phyloP scores from a whole-genome alignment of 2,888 invertebrate species.

The Philopedon plagiatum region DNA sequence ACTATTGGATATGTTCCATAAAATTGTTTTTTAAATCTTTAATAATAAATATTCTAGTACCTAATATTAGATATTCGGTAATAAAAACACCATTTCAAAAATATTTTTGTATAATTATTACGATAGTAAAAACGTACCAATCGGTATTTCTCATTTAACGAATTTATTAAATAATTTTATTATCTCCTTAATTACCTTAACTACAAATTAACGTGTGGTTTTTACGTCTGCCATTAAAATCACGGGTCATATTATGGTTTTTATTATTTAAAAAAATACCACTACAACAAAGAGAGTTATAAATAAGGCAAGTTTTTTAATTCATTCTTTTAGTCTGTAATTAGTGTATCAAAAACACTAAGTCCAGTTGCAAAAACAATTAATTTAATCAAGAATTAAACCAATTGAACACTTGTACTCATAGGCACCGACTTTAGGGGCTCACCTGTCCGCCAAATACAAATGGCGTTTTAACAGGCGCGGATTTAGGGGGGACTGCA shows the following conservation, averaged over 20 bases:
- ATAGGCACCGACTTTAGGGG: too few relatives aligned
- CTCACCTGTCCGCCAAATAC: too few relatives aligned
- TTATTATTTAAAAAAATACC: too few relatives aligned
- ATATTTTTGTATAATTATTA: slow-evolving; percentile 7
- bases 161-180: slow-evolving; percentile 2
- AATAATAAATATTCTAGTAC: slow-evolving; percentile 11
- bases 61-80: slow-evolving; percentile 18
- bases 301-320: too few relatives aligned
- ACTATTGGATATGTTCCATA: slow-evolving; percentile 19
- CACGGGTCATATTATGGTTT: not conserved
- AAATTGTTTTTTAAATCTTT: slow-evolving; percentile 11
- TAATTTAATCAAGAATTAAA: too few relatives aligned
- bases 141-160: not conserved
- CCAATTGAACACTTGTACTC: too few relatives aligned
- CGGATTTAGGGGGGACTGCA: too few relatives aligned
- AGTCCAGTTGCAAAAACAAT: too few relatives aligned
- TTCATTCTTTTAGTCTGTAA: too few relatives aligned
- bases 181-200: not conserved
- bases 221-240: not conserved
- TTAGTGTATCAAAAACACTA: too few relatives aligned
- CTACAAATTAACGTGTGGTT: not conserved
- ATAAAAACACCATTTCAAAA: slow-evolving; percentile 4
- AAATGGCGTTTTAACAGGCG: too few relatives aligned
- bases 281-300: too few relatives aligned
- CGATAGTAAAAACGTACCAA: not conserved